Percentiles rank a stretch among this genome's conserved stretches.
phyloP scores from a whole-genome alignment of 2,888 invertebrate genomes.

The Netelia virgata region DNA sequence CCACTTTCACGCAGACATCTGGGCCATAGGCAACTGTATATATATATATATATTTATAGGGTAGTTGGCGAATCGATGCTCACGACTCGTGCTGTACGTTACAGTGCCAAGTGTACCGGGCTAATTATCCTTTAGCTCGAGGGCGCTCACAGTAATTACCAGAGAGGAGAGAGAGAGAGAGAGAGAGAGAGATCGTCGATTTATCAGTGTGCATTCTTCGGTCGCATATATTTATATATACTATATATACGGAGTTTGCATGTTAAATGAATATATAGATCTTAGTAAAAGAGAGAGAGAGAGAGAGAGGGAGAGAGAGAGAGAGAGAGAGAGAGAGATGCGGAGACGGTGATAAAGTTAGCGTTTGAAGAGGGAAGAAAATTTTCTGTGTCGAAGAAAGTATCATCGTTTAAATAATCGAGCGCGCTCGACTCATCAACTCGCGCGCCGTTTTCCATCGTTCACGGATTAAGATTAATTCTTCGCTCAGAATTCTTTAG shows the following conservation, averaged over 20 bases:
- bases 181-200: not conserved
- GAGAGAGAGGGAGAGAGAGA: slow-evolving; percentile 22
- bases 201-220: not conserved
- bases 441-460: slow-evolving; percentile 53
- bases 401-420: slow-evolving; percentile 71
- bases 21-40: slow-evolving; percentile 69
- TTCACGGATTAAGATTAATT: slow-evolving; percentile 5
- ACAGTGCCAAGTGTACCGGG: slow-evolving; percentile 55
- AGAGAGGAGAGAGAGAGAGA: slow-evolving; percentile 5
- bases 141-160: slow-evolving; percentile 31
- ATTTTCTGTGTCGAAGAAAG: slow-evolving; percentile 78
- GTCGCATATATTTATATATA: too few species aligned
- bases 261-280: too few species aligned
- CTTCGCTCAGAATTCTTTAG: too few species aligned
- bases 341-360: slow-evolving; percentile 30
- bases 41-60: not conserved
- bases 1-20: slow-evolving; percentile 75
- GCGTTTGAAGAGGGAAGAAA: not conserved
- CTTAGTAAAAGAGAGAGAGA: not conserved
- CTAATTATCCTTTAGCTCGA: slow-evolving; percentile 58
- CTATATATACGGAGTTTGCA: too few species aligned
- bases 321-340: slow-evolving; percentile 24
- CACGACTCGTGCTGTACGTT: slow-evolving; percentile 10
- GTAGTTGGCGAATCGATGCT: slow-evolving; percentile 26
- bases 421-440: slow-evolving; percentile 54